A percentile compares a stretch with the other conserved stretches of the same genome.
Conservation (phyloP, 2,113 vertebrate species). For the Rhineura floridana region DNA sequence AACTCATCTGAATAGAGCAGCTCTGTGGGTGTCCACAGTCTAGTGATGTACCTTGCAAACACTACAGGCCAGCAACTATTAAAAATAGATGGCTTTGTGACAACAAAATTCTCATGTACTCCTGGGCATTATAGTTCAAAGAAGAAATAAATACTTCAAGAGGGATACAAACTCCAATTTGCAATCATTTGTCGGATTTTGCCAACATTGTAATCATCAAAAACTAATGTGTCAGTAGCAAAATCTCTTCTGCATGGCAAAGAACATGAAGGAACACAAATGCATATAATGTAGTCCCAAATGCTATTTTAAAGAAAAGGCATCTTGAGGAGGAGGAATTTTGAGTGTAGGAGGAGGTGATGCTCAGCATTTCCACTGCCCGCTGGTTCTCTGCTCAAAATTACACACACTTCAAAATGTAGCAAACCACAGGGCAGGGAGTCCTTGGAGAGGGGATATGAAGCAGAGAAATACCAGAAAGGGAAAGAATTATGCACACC, state of each 20-base stretch:
- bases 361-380: neutral
- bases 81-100: neutral
- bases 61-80: too few species aligned
- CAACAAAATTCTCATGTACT: neutral
- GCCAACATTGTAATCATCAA: neutral
- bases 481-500: neutral
- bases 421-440: neutral
- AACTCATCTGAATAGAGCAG: neutral
- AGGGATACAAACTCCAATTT: neutral
- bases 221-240: neutral
- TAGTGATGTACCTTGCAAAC: neutral
- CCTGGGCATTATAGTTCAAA: neutral
- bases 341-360: neutral
- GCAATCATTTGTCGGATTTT: neutral
- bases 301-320: neutral
- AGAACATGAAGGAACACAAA: neutral
- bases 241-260: neutral
- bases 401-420: neutral
- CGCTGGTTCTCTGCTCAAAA: neutral
- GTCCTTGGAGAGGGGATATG: neutral
- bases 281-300: neutral
- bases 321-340: neutral
- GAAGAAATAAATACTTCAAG: neutral
- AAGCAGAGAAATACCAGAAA: neutral
- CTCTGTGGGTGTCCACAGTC: neutral